A percentile compares a stretch with the other conserved stretches of the same genome.
phyloP scores from a whole-genome alignment of 2,888 invertebrate species.

The Spodoptera picta region DNA sequence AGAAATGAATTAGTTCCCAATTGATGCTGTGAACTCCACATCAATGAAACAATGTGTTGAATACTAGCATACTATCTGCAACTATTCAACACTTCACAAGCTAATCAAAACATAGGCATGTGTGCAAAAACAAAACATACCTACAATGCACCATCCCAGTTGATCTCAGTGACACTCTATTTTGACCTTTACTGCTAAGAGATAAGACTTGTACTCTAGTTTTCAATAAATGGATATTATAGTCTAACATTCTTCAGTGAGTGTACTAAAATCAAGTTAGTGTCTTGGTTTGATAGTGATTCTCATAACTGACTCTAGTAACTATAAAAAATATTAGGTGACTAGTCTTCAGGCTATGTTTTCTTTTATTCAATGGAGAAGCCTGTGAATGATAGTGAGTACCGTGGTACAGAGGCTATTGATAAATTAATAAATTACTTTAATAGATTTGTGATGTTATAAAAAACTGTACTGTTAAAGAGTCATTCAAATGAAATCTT shows the following conservation, averaged over 20 bases:
- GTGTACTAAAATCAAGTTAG: conserved; percentile 10
- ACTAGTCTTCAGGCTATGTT: not conserved
- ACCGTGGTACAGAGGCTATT: no score
- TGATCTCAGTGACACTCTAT: conserved; percentile 17
- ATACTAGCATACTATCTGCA: conserved; percentile 56
- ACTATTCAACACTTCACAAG: conserved; percentile 65
- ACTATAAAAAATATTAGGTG: not conserved
- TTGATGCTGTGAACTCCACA: conserved; percentile 62
- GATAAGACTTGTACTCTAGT: conserved; percentile 23
- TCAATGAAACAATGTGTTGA: conserved; percentile 68
- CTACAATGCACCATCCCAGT: conserved; percentile 22
- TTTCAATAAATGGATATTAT: conserved; percentile 20
- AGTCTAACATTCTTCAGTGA: conserved; percentile 24
- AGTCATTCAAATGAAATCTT: no score
- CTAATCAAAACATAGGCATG: conserved; percentile 67
- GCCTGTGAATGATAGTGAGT: not conserved
- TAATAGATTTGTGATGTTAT: no score
- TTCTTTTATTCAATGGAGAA: not conserved
- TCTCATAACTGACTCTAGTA: not conserved
- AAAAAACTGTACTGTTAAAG: no score
- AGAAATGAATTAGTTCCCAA: conserved; percentile 23
- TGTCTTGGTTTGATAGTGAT: conserved; percentile 7
- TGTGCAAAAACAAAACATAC: conserved; percentile 64
- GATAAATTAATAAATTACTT: no score
- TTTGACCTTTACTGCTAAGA: conserved; percentile 31